A percentile compares a stretch with the other conserved stretches of the same genome.
phyloP scores from a whole-genome alignment of 2,113 vertebrate species.

The Phyllopteryx taeniolatus region DNA sequence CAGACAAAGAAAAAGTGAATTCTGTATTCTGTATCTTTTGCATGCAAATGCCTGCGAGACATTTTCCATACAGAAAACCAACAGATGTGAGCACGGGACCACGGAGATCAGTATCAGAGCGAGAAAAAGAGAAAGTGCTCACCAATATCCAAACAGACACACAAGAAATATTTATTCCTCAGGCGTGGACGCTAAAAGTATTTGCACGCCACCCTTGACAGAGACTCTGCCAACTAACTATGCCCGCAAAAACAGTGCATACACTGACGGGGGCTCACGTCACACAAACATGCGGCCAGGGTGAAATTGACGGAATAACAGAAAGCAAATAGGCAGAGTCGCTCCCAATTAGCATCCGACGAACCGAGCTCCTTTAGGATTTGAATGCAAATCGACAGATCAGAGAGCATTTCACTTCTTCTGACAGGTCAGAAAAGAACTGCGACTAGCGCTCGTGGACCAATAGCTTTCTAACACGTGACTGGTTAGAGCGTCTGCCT shows the following conservation, averaged over 20 bases:
- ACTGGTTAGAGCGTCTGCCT: too few relatives aligned
- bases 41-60: conserved; percentile 5
- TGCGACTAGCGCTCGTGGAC: conserved; percentile 21
- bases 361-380: conserved; percentile 34
- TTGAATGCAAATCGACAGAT: conserved; percentile 26
- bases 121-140: conserved; percentile 14
- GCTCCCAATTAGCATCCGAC: conserved; percentile 48
- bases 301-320: conserved; percentile 41
- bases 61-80: conserved; percentile 8
- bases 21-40: conserved; percentile 21
- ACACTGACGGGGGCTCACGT: conserved; percentile 24
- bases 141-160: conserved; percentile 40
- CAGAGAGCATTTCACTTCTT: conserved; percentile 39
- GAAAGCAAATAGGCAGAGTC: conserved; percentile 56
- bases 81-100: conserved; percentile 18
- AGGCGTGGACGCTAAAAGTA: conserved; percentile 40
- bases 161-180: conserved; percentile 57
- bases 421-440: conserved; percentile 42
- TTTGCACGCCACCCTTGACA: conserved; percentile 47
- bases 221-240: conserved; percentile 38
- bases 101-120: conserved; percentile 16
- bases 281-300: conserved; percentile 14
- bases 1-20: conserved; percentile 16
- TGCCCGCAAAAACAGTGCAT: conserved; percentile 29
- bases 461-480: conserved; percentile 23